Evolutionary conservation across 2,888 invertebrate genomes (phyloP), one percentile per base, ranked within the genome.

Genomic region (Cetonia aurata): DNA sequence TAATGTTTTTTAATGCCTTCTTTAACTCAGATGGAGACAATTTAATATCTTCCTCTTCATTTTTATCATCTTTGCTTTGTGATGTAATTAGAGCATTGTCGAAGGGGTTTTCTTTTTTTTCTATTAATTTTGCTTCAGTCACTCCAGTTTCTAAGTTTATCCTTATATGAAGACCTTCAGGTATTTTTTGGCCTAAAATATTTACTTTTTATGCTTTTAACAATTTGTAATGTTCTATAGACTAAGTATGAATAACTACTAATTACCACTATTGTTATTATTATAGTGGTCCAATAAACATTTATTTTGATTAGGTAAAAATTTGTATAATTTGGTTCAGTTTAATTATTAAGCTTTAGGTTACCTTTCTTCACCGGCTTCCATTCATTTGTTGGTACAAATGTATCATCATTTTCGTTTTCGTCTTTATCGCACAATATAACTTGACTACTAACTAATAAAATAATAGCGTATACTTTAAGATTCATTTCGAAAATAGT

Each of bases 131-230:
- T 0, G 93, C 94, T 82, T 94, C 93, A 46, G 88, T 91, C 72
- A 88, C 80, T 0, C 93, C 93, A 10, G 92, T 93, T 82, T 90
- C 84, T n/a, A 95, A 84, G 84, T 94, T 91, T 71, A 94, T 87
- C 57, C 93, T 86, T 4, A 93, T 87, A 81, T 95, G 94, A 2
- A 94, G 84, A 0, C 94, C 94, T 70, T 87, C 83, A 0, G 94
- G 93, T 75, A 94, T 87, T 15, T 87, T 85, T 82, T 93, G 92
- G 71, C 91, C 94, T 92, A 75, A 52, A 83, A 81, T 13, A 62
- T 37, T 37, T 37, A 37, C 37, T 37, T 37, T 1, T 37, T 37
- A 37, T 37, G 6, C 37, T 37, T 37, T 1, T 37, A 4, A 37
- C 4, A 6, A 8, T 8, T 37, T 37, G 8, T 9, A 9, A 37